Evolutionary conservation across 1,140 invertebrate genomes (phyloP).

Genomic region (Goniozus legneri): DNA sequence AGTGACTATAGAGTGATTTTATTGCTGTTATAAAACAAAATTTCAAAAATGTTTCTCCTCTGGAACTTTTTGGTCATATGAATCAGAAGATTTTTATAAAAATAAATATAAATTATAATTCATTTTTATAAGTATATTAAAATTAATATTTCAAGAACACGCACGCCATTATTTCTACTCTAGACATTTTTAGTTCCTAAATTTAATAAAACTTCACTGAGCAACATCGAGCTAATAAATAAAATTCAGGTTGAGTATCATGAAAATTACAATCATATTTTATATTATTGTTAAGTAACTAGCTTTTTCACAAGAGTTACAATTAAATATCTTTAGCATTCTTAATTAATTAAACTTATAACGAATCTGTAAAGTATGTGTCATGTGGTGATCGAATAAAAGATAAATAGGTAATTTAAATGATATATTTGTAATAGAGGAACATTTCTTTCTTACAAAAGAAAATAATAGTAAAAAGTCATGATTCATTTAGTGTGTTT

Average conservation of each 20-base stretch:
- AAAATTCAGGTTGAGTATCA: conserved; percentile 19
- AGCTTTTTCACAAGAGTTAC: conserved; percentile 48
- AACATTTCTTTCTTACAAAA: background rate
- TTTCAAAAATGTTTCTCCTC: no score
- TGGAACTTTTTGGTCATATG: no score
- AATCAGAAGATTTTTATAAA: conserved; percentile 18
- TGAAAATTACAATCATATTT: conserved; percentile 35
- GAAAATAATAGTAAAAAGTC: no score
- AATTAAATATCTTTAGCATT: conserved; percentile 28
- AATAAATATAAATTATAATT: conserved; percentile 6
- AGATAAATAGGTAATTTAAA: conserved; percentile 18
- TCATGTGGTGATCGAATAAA: conserved; percentile 31
- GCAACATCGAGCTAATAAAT: conserved; percentile 19
- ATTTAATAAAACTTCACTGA: conserved; percentile 14
- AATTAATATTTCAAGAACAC: background rate
- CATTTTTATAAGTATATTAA: background rate
- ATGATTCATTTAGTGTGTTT: no score
- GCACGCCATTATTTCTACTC: no score
- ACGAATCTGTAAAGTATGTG: conserved; percentile 11
- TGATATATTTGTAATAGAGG: conserved; percentile 4
- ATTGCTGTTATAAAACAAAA: no score
- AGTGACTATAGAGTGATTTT: no score
- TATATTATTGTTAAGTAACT: conserved; percentile 39
- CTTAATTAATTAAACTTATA: conserved; percentile 26
- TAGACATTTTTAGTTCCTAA: background rate